Evolutionary conservation across 2,797 vertebrate species (phyloP), one percentile per base, ranked within the genome.

Genomic region (Gymnopithys bicolor): DNA sequence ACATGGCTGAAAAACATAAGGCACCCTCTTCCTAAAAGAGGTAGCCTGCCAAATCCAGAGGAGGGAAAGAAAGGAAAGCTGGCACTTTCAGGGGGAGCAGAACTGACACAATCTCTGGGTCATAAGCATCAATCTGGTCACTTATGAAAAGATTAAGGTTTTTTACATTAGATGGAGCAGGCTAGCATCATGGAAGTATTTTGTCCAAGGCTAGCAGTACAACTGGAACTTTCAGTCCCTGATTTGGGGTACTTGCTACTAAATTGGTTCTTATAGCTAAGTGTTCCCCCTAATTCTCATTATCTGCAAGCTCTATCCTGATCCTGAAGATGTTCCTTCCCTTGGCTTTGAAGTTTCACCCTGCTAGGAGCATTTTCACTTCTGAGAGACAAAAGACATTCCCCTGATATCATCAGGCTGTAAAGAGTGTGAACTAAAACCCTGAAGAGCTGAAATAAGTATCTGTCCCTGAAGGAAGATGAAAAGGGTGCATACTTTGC

Each of bases 311-410:
- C 41, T 77, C 78, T 53, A 92, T 33, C 18, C 81, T 75, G 45
- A 82, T 75, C 16, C 49, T 66, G 22, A 79, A 78, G 78, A 87
- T 41, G 70, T 9, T 41, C 41, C n/a, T 68, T 75, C 56, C 30
- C 60, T 24, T 17, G 17, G 53, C 87, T 92, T 93, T 92, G 60
- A 94, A 81, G 81, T 93, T 90, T 56, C 2, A 1, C 49, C 43
- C 70, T 63, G 23, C 19, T 82, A 79, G 51, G 12, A 78, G 45
- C 55, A 67, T 85, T 88, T 89, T 85, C 43, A 86, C 41, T 91
- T 86, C 69, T 85, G 60, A 92, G 39, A 60, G 27, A 90, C 60
- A 59, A 87, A 90, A 85, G 58, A 60, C 84, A 91, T 75, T 92
- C 71, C 39, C 39, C 55, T 90, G 87, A 66, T 77, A 90, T 19